Base-by-base conservation (phyloP, 2,797 vertebrate species). In the Microhierax caerulescens region DNA sequence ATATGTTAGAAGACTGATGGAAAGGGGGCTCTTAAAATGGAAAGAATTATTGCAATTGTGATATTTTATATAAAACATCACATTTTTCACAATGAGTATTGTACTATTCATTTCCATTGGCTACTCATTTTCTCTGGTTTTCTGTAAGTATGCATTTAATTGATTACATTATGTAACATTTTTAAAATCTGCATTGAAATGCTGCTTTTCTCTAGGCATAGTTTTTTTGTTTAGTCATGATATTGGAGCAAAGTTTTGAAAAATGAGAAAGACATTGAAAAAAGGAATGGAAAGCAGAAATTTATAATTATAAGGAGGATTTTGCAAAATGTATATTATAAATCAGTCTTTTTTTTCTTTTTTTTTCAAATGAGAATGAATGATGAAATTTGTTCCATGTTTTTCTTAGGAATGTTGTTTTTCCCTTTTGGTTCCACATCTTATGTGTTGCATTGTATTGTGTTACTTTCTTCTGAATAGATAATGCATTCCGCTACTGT, bases 401-500 rank as follows among this genome's bases (percentile, higher is more conserved):
- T 50, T 9, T 23, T 92, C 47, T 75, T 45, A 2, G 2, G 9
- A 76, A 48, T 47, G 3, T 11, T 8, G n/a, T n/a, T 65, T 67
- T 73, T 39, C 19, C 4, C 5, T 32, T 86, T 69, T 43, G 30
- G 2, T 73, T 83, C 14, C 5, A 11, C 5, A 20, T 63, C 4
- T 43, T 59, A 1, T 4, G 5, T 37, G 5, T 82, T 82, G 13
- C 13, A 32, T 59, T 0, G 0, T 36, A 56, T 5, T 56, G 15
- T 2, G 14, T 74, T 88, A 10, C 45, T 69, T 90, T 56, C 51
- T 73, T 86, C 50, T 87, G 14, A n/a, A 22, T 23, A 61, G 21
- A 3, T 85, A 14, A 0, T 61, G 18, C 17, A 50, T 51, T 84
- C 17, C 5, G 90, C 22, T 59, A 2, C 9, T 22, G 23, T 41